Base-by-base conservation (phyloP, 2,888 invertebrate species). In the Neoascia interrupta region DNA sequence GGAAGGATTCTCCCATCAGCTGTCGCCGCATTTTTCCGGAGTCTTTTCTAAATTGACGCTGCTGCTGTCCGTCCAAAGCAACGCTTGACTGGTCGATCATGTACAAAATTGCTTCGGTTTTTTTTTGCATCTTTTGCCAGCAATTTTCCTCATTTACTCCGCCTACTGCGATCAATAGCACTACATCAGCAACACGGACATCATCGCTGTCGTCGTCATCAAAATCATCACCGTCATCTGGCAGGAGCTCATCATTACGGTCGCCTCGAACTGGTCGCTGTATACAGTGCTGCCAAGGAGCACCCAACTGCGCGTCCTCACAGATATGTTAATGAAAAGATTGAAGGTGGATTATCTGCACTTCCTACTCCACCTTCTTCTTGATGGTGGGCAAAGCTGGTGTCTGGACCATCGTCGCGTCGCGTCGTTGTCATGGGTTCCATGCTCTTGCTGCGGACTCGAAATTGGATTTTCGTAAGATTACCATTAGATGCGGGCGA, bases 251-350 rank as follows among this genome's bases (percentile, higher is more conserved):
- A 61, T 79, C 76, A 79, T 72, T 26, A 43, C 58, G 45, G 47
- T 41, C 34, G 41, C 28, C 63, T 28, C 26, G n/a, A 31, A 19
- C 13, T 47, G 45, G 37, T 37, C 26, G 39, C 31, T 19, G 43
- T 5, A 5, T 11, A 5, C 21, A 11, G 6, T 18, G 21, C 47
- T 6, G 16, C n/a, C 16, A 21, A 19, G 28, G 19, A 18, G 4
- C 49, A 37, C 11, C 61, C 31, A 26, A 5, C 43, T 6, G 11
- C 31, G 54, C 36, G 41, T 36, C 39, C 31, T n/a, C n/a, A n/a
- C n/a, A 60, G 79, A 73, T 79, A 79, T 79, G 79, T 79, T 79
- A 79, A 79, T 79, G 79, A 79, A 79, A 79, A 79, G 79, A 68
- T 79, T 79, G 79, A 68, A 79, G 79, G 79, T 79, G 79, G 73